Percentiles rank a stretch among this genome's conserved stretches.
These are phyloP conservation scores for Anthonomus grandis DNA, from an alignment of 1,140 invertebrate species.

Conservation along the genomic window DNA sequence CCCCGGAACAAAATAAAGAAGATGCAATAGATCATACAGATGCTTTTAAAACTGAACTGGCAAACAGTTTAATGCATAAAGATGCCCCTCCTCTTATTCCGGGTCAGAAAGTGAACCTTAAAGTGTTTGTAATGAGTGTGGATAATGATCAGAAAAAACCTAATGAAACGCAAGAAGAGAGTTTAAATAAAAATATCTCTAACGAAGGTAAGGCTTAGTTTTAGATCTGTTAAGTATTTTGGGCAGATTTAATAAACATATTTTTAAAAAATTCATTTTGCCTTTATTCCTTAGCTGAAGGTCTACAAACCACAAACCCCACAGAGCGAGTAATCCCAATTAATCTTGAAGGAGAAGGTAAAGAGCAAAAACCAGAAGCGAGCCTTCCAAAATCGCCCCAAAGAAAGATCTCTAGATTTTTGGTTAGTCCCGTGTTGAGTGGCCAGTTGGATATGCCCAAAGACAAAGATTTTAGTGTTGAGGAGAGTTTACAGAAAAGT, in stretches of 20 bases:
- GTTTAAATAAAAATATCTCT: too few species aligned
- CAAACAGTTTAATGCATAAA: constrained; percentile 37
- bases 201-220: neutral
- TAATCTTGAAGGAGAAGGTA: constrained; percentile 24
- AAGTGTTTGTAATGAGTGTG: constrained; percentile 38
- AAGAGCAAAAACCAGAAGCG: constrained; percentile 27
- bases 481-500: neutral
- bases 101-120: constrained; percentile 43
- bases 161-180: neutral
- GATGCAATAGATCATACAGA: constrained; percentile 28
- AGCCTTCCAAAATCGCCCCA: constrained; percentile 48
- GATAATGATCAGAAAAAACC: constrained; percentile 12
- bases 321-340: constrained; percentile 21
- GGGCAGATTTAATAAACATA: neutral
- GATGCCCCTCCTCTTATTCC: constrained; percentile 35
- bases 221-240: neutral
- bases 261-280: neutral
- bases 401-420: constrained; percentile 73
- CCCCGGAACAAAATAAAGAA: neutral
- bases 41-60: constrained; percentile 34
- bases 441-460: constrained; percentile 49
- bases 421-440: constrained; percentile 71
- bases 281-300: neutral
- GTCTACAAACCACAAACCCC: neutral
- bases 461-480: constrained; percentile 35